Base-by-base conservation (phyloP, 1,140 invertebrate genomes). In the Lethrus apterus region DNA sequence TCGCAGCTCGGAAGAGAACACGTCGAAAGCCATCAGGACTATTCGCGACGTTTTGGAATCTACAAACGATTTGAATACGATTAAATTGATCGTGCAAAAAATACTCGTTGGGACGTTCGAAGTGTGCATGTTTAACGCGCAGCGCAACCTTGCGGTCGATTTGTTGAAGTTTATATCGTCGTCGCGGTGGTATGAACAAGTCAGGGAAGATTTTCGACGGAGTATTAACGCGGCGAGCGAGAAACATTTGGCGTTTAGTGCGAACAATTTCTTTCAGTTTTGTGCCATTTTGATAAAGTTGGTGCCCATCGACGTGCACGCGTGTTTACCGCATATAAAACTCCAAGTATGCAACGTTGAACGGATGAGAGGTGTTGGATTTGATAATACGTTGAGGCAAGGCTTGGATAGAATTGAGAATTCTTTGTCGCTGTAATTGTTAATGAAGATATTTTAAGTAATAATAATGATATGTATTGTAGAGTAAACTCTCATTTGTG, bases 191-290 rank as follows among this genome's bases (percentile, higher is more conserved):
- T 59, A 56, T 47, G 10, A n/a, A 2, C 36, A 53, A 33, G 44
- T 61, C 0, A 50, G 44, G 26, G 9, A 44, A 26, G 44, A 55
- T 19, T 51, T 64, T 47, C 21, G 44, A 24, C 33, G 46, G 3
- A 21, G 29, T 17, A 26, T 62, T 5, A 18, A 56, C 13, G 13
- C 31, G 5, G 21, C 58, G n/a, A 60, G 56, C 14, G 50, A 59
- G 17, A 60, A 63, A 52, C 56, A 64, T 51, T 51, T 66, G 30
- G 58, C 53, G 1, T 57, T 64, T 45, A 60, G 58, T 50, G 55
- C 56, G 0, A 56, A 53, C 15, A 57, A 59, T 38, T 64, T 58
- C 48, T 66, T 64, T 36, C 60, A 66, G 30, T 52, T 63, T 15
- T 31, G 57, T 19, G 50, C 38, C 21, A 45, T 54, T 49, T 38